Conservation (phyloP, 2,888 invertebrate genomes). For the Sabatieria punctata region DNA sequence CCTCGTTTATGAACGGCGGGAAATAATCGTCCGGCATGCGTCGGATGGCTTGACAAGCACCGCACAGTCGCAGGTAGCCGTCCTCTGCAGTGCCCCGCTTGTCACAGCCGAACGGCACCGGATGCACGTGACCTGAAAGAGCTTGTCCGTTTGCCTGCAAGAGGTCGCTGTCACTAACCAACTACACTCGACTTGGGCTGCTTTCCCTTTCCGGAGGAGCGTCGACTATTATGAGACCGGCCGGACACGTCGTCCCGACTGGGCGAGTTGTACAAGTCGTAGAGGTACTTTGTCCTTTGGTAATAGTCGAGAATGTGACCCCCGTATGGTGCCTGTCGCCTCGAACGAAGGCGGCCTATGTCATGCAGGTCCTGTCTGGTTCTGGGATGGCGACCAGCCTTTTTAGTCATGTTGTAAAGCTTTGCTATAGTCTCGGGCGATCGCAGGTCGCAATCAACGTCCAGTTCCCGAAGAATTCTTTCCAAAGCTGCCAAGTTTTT, state of each 20-base stretch:
- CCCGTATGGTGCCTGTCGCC: neutral
- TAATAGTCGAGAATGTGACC: neutral
- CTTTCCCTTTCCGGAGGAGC: too few relatives aligned
- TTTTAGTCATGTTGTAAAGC: constrained; percentile 23
- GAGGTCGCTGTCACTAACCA: too few relatives aligned
- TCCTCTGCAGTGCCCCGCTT: constrained; percentile 28
- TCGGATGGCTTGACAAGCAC: constrained; percentile 29
- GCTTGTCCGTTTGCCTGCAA: neutral
- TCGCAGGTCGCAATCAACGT: constrained; percentile 24
- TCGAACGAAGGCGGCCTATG: neutral
- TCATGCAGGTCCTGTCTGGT: neutral
- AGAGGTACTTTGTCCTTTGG: neutral
- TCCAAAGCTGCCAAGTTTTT: constrained; percentile 27
- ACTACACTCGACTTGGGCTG: too few relatives aligned
- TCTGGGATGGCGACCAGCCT: too few relatives aligned
- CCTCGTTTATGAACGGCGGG: constrained; percentile 32
- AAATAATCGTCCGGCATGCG: constrained; percentile 28
- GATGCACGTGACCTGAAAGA: constrained; percentile 25
- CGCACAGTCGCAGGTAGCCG: constrained; percentile 28
- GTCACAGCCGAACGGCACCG: constrained; percentile 29
- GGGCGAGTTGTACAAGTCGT: neutral
- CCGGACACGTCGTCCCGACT: neutral
- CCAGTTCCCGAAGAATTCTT: constrained; percentile 23
- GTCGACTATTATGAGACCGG: too few relatives aligned
- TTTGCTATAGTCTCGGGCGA: constrained; percentile 16